These are phyloP conservation scores for Caenorhabditis sp. DNA, from an alignment of 2,888 invertebrate species.

Conservation along the genomic window DNA sequence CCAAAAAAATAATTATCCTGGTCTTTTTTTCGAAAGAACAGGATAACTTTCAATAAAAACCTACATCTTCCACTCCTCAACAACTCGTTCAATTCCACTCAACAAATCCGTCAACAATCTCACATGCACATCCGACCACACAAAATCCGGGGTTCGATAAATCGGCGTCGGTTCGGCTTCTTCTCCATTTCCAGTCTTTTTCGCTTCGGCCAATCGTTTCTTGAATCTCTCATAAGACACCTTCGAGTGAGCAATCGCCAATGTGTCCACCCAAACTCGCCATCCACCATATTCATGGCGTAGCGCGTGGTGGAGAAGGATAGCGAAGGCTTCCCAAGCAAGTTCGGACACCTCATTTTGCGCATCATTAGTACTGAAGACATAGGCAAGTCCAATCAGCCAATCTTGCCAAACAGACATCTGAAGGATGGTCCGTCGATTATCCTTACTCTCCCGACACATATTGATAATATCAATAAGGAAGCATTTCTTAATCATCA, in stretches of 20 bases:
- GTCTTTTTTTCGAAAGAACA: too few species aligned
- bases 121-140: constrained; percentile 98
- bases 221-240: constrained; percentile 98
- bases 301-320: constrained; percentile 97
- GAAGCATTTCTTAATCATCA: constrained; percentile 91
- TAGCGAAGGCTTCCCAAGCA: constrained; percentile 95
- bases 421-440: constrained; percentile 90
- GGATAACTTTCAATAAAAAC: constrained; percentile 1
- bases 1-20: too few species aligned
- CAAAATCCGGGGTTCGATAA: constrained; percentile 98
- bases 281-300: constrained; percentile 99
- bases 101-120: constrained; percentile 92
- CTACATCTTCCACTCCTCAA: constrained; percentile 82
- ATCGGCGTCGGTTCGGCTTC: constrained; percentile 83
- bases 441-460: constrained; percentile 95
- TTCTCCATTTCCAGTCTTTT: constrained; percentile 15
- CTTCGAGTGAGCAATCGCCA: constrained; percentile 98
- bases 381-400: constrained; percentile 93
- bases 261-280: constrained; percentile 99
- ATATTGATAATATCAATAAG: constrained; percentile 96
- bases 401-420: constrained; percentile 99
- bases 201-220: constrained; percentile 19
- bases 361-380: constrained; percentile 81
- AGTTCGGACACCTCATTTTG: constrained; percentile 87
- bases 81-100: constrained; percentile 94